These are phyloP conservation scores for Ptilonorhynchus violaceus DNA, from an alignment of 2,113 vertebrate species.

Conservation along the genomic window DNA sequence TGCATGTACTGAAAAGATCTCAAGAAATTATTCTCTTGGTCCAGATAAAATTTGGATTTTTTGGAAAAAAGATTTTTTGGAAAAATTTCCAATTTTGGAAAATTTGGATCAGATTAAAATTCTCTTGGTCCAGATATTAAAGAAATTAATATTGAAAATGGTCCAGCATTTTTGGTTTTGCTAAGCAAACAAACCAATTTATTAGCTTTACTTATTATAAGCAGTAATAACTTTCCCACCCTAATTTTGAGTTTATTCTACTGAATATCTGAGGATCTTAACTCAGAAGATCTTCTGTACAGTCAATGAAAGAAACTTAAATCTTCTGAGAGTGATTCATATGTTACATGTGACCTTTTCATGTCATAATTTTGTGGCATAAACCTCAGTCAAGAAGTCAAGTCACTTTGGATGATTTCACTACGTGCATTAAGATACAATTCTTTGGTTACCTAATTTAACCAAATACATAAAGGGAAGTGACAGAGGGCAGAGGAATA, in stretches of 20 bases:
- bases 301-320: neutral
- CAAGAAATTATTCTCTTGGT: neutral
- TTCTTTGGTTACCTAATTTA: neutral
- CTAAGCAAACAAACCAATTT: neutral
- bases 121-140: neutral
- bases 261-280: neutral
- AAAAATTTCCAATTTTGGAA: no score
- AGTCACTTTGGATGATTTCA: neutral
- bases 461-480: neutral
- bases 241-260: neutral
- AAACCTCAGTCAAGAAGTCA: neutral
- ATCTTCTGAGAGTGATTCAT: neutral
- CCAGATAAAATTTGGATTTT: neutral
- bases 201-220: neutral
- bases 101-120: no score
- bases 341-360: rapidly evolving
- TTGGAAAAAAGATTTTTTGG: no score
- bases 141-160: neutral
- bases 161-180: neutral
- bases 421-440: neutral
- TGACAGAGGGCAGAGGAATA: neutral
- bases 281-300: neutral
- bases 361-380: neutral
- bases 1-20: neutral
- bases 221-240: neutral